Evolutionary conservation across 2,797 vertebrate genomes (phyloP).

Genomic region (Eremophila alpestris): DNA sequence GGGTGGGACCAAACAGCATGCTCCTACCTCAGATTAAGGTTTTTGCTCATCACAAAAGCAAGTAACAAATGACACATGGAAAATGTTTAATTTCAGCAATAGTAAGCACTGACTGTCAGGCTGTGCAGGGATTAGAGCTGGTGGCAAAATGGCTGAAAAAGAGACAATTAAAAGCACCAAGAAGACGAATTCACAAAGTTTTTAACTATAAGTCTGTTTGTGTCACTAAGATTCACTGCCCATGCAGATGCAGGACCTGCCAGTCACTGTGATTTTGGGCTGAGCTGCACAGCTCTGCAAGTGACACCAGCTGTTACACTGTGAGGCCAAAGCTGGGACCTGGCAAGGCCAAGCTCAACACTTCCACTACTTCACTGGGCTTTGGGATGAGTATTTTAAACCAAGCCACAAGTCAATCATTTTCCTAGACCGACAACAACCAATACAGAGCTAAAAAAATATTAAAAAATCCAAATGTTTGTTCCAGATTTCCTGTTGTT

Average conservation of each 20-base stretch:
- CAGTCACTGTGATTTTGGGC: neutral
- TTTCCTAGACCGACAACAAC: neutral
- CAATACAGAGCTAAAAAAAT: neutral
- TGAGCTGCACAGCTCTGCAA: neutral
- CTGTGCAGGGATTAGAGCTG: conserved; percentile 21
- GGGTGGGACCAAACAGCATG: conserved; percentile 67
- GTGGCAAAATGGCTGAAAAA: conserved; percentile 47
- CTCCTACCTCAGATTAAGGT: conserved; percentile 55
- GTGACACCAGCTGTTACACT: neutral
- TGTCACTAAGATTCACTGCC: neutral
- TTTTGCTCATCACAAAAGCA: conserved; percentile 54
- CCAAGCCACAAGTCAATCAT: neutral
- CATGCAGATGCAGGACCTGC: neutral
- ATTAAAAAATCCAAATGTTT: rapidly evolving
- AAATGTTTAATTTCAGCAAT: conserved; percentile 40
- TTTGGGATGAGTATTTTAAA: neutral
- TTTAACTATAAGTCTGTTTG: neutral
- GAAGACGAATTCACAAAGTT: conserved; percentile 21
- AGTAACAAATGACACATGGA: conserved; percentile 38
- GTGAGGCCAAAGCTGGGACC: neutral
- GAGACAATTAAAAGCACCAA: conserved; percentile 40
- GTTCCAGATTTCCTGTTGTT: neutral
- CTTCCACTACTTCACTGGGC: neutral
- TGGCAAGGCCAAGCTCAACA: rapidly evolving
- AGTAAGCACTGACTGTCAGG: conserved; percentile 42